These are phyloP conservation scores for Eudyptes chrysolophus DNA, from an alignment of 2,113 vertebrate species.

Conservation along the genomic window DNA sequence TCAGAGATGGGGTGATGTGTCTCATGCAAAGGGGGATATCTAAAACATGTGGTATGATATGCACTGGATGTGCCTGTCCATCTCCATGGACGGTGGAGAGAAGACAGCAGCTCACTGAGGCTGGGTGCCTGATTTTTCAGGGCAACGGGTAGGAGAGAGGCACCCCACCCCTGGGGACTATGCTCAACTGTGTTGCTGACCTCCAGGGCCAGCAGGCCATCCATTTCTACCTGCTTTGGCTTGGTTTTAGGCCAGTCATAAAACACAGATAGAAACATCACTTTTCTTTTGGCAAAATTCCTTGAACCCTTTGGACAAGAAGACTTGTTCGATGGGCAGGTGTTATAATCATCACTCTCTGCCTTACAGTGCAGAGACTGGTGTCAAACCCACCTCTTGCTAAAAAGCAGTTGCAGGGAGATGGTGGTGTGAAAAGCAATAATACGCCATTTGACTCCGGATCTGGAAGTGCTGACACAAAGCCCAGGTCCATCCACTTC, in stretches of 20 bases:
- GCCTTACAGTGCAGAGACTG: not conserved
- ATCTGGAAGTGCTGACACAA: not conserved
- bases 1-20: fast-evolving
- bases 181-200: not conserved
- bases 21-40: not conserved
- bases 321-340: not conserved
- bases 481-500: not conserved
- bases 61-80: not conserved
- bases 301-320: not conserved
- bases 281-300: not conserved
- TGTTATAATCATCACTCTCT: not conserved
- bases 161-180: not conserved
- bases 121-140: not conserved
- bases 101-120: not conserved
- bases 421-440: not conserved
- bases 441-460: fast-evolving
- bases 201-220: not conserved
- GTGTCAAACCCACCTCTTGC: not conserved
- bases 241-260: not conserved
- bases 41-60: not conserved
- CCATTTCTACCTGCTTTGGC: not conserved
- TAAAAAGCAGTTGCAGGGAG: not conserved
- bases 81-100: not conserved
- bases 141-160: not conserved
- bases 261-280: not conserved